phyloP scores from a whole-genome alignment of 2,888 invertebrate species.

The Punctoribates punctum region DNA sequence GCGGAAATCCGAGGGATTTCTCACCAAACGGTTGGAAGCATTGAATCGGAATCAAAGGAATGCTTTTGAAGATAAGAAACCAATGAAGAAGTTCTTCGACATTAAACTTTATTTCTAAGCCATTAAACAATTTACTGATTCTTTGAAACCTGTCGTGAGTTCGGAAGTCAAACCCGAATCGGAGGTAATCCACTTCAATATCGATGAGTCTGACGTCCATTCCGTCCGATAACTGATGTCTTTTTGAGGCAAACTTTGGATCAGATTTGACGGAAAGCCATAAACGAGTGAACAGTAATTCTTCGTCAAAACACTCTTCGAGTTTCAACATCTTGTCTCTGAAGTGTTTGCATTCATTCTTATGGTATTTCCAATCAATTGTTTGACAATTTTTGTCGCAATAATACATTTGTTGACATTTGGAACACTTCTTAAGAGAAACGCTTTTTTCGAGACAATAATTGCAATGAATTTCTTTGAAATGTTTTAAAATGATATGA shows the following conservation, averaged over 20 bases:
- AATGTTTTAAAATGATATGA: background rate
- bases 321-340: background rate
- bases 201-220: background rate
- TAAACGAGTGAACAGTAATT: background rate
- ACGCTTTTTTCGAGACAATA: background rate
- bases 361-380: conserved; percentile 1
- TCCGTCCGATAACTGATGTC: background rate
- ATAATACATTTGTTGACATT: conserved; percentile 1
- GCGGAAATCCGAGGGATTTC: background rate
- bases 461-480: background rate
- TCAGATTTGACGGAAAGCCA: conserved; percentile 5
- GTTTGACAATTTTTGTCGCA: background rate
- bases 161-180: background rate
- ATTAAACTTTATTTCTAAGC: background rate
- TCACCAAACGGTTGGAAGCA: no score
- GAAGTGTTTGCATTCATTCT: conserved; percentile 7
- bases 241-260: background rate
- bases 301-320: no score
- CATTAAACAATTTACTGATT: background rate
- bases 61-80: background rate
- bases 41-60: no score
- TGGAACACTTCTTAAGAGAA: background rate
- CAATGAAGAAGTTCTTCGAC: conserved; percentile 14
- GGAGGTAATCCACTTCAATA: background rate
- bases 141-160: no score